Conservation (phyloP, 2,797 vertebrate species). For the Protonibea diacanthus region DNA sequence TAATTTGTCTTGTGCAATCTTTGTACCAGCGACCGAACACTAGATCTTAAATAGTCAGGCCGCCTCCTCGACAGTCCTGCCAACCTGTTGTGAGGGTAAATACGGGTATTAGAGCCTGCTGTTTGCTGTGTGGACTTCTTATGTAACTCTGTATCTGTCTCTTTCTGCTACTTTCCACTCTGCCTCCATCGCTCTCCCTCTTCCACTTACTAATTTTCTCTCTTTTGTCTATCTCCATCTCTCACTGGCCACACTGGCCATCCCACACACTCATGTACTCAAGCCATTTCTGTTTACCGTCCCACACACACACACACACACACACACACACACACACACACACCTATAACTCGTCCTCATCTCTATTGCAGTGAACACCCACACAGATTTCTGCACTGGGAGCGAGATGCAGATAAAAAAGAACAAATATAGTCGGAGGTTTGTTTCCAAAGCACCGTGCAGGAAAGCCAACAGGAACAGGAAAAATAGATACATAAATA, state of each 20-base stretch:
- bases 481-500: neutral
- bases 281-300: slow-evolving; percentile 62
- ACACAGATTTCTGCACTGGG: slow-evolving; percentile 70
- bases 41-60: slow-evolving; percentile 39
- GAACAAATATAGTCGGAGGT: slow-evolving; percentile 62
- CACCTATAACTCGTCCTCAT: slow-evolving; percentile 65
- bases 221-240: slow-evolving; percentile 29
- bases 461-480: slow-evolving; percentile 59
- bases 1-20: slow-evolving; percentile 27
- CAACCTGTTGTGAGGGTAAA: slow-evolving; percentile 69
- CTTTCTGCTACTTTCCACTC: slow-evolving; percentile 35
- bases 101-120: slow-evolving; percentile 34
- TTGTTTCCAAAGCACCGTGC: slow-evolving; percentile 49
- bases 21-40: slow-evolving; percentile 15
- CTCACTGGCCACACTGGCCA: slow-evolving; percentile 42
- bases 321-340: slow-evolving; percentile 45
- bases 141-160: slow-evolving; percentile 59
- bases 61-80: slow-evolving; percentile 48
- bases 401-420: slow-evolving; percentile 68
- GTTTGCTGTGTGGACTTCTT: slow-evolving; percentile 49
- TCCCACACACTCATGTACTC: slow-evolving; percentile 72
- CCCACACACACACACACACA: slow-evolving; percentile 56
- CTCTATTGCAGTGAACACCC: slow-evolving; percentile 73
- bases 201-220: slow-evolving; percentile 41
- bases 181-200: slow-evolving; percentile 38